Percentiles rank a stretch among this genome's conserved stretches.
Evolutionary conservation across 2,888 invertebrate genomes (phyloP).

Genomic region (Blastobasis adustella): DNA sequence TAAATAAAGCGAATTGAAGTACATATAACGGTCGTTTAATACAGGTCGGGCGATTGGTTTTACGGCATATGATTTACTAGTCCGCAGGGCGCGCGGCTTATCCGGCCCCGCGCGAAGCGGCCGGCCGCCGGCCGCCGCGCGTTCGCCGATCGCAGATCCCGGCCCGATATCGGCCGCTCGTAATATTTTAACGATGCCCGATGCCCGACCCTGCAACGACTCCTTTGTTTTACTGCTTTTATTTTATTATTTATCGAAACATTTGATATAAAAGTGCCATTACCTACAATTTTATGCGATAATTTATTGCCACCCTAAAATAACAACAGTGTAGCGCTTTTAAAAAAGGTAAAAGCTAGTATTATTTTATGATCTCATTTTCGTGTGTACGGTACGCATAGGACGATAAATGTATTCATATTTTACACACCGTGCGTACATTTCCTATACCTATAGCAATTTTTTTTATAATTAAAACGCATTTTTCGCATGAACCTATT

Average conservation of each 20-base stretch:
- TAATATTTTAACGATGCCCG: slow-evolving; percentile 65
- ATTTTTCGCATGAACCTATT: no score
- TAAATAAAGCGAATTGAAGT: slow-evolving; percentile 5
- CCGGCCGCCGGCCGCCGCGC: slow-evolving; percentile 7
- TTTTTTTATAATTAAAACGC: no score
- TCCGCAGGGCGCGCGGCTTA: slow-evolving; percentile 32
- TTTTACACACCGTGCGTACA: no score
- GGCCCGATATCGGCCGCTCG: slow-evolving; percentile 65
- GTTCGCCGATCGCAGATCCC: slow-evolving; percentile 62
- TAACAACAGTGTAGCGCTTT: slow-evolving; percentile 23
- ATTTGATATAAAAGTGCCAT: slow-evolving; percentile 59
- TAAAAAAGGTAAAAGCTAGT: slow-evolving; percentile 1
- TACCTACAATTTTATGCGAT: slow-evolving; percentile 58
- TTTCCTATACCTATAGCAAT: no score
- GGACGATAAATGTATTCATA: no score
- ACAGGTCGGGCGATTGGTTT: slow-evolving; percentile 40
- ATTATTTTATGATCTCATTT: background rate
- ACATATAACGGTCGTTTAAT: slow-evolving; percentile 14
- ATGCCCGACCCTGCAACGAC: slow-evolving; percentile 39
- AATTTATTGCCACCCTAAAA: slow-evolving; percentile 45
- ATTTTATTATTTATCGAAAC: slow-evolving; percentile 70
- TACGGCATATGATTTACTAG: slow-evolving; percentile 46
- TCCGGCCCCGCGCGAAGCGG: slow-evolving; percentile 41
- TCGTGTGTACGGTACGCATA: no score
- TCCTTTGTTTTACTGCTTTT: slow-evolving; percentile 63